Evolutionary conservation across 2,888 invertebrate genomes (phyloP).

Genomic region (Aspidiotus rigidus): DNA sequence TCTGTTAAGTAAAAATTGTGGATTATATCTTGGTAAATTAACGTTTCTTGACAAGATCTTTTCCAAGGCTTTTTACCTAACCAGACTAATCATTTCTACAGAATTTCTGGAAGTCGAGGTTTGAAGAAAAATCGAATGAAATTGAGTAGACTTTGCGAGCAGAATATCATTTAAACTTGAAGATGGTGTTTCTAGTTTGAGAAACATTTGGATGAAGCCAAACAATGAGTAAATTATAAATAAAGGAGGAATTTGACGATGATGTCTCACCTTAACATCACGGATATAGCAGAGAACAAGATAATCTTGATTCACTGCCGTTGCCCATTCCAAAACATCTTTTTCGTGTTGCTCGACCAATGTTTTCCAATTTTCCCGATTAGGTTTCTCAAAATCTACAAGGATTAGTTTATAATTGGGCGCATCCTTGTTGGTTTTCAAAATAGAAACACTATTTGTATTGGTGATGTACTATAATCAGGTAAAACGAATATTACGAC

Average conservation of each 20-base stretch:
- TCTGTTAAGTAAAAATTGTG: too few relatives aligned
- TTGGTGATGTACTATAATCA: constrained; percentile 76
- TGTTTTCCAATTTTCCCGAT: constrained; percentile 69
- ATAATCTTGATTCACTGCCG: constrained; percentile 73
- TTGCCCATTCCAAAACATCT: constrained; percentile 84
- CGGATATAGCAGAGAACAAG: constrained; percentile 79
- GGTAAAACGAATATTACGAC: constrained; percentile 26
- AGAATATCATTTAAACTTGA: too few relatives aligned
- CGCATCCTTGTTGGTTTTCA: constrained; percentile 65
- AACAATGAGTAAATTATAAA: too few relatives aligned
- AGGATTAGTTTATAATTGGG: constrained; percentile 81
- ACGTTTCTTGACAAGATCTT: too few relatives aligned
- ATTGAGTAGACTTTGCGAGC: too few relatives aligned
- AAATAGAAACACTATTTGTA: constrained; percentile 51
- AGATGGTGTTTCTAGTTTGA: too few relatives aligned
- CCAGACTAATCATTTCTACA: too few relatives aligned
- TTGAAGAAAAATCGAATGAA: too few relatives aligned
- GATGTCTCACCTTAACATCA: constrained; percentile 72
- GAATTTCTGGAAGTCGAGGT: too few relatives aligned
- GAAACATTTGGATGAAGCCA: constrained; percentile 1
- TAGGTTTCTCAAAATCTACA: constrained; percentile 65
- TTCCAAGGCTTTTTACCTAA: too few relatives aligned
- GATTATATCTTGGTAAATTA: too few relatives aligned
- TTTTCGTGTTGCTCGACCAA: constrained; percentile 72
- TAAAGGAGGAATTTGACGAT: neutral